Conservation (phyloP, 2,113 vertebrate species). For the Oreochromis aureus region DNA sequence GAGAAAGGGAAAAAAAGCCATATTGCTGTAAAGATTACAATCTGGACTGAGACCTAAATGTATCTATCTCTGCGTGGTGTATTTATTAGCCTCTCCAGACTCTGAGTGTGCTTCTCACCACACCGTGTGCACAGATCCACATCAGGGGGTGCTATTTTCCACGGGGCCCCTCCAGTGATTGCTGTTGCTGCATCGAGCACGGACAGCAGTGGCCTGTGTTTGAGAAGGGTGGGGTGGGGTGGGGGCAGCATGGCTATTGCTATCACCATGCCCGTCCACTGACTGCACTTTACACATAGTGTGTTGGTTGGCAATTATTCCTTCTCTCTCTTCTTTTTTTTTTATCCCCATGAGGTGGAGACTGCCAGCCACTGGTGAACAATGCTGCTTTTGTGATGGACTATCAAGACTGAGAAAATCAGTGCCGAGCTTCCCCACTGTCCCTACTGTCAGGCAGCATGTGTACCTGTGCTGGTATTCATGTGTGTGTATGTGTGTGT, state of each 20-base stretch:
- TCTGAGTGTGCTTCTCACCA: not conserved
- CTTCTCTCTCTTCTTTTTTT: not conserved
- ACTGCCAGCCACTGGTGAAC: constrained; percentile 15
- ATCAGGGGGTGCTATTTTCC: not conserved
- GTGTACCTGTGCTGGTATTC: not conserved
- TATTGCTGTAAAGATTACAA: not conserved
- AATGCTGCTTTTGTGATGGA: constrained; percentile 20
- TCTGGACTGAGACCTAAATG: not conserved
- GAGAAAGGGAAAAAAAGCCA: rapidly evolving
- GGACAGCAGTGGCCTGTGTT: not conserved
- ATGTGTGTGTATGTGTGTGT: not conserved
- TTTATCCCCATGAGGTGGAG: constrained; percentile 16
- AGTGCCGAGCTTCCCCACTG: not conserved
- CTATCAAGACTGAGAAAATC: constrained; percentile 16
- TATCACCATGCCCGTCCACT: not conserved
- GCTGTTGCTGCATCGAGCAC: not conserved
- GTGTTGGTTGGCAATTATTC: constrained; percentile 46
- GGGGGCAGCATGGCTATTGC: not conserved
- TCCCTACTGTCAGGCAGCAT: not conserved
- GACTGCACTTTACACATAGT: constrained; percentile 26
- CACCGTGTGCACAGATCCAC: not conserved
- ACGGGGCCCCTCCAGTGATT: not conserved
- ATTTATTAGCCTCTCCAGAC: not conserved
- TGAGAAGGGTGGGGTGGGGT: not conserved
- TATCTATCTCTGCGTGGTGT: not conserved